Base-by-base conservation (phyloP, 1,140 invertebrate species). In the Lycorma delicatula region DNA sequence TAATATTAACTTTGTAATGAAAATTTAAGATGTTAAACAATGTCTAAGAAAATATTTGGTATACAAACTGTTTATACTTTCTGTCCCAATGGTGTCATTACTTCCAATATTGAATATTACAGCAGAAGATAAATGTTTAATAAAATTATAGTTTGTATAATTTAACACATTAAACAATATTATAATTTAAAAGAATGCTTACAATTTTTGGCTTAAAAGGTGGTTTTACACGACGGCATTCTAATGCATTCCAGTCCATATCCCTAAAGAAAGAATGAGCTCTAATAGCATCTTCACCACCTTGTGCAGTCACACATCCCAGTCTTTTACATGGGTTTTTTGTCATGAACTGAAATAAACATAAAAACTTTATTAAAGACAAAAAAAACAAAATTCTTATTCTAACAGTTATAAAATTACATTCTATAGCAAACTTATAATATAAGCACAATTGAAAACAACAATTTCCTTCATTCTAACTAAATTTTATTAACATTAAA, bases 161-260 rank as follows among this genome's bases (percentile, higher is more conserved):
- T n/a, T n/a, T n/a, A n/a, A n/a, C n/a, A n/a, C n/a, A n/a, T n/a
- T n/a, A n/a, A n/a, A n/a, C n/a, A n/a, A n/a, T n/a, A n/a, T n/a
- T 2, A 44, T 44, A 16, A 44, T 44, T 44, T 20, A 16, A 27
- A 36, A 41, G 34, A 53, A 63, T 49, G 84, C 89, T 87, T 80
- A 98, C 94, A 76, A 97, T 94, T 85, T 92, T 96, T 61, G 97
- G 97, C 72, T 89, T 92, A 78, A 98, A 98, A 62, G 97, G 97
- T 66, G 97, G 94, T 72, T 91, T 92, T 46, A 99, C 83, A 76
- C 86, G 86, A 47, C 93, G 79, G 54, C 81, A 81, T 75, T 97
- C 93, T 46, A 99, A 80, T 56, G 89, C 88, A 59, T 89, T 86
- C 96, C 97, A 99, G 71, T 99, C 93, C 66, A 99, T 88, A 62